Evolutionary conservation across 2,888 invertebrate species (phyloP).

Genomic region (Tenodera sinensis): DNA sequence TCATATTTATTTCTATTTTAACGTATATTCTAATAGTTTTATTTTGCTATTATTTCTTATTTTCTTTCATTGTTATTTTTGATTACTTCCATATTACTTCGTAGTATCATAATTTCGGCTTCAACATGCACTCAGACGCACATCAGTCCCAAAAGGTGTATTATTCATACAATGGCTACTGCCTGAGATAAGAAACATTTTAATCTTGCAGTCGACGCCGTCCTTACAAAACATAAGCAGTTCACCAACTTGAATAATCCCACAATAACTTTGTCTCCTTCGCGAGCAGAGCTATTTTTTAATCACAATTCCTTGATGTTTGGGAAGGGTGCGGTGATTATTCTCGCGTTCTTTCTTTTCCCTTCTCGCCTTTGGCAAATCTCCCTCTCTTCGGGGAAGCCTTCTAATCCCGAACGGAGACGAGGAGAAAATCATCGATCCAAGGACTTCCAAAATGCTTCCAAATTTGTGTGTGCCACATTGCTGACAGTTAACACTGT

Average conservation of each 20-base stretch:
- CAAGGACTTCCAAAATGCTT: background rate
- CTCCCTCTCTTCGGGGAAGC: background rate
- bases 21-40: too few species aligned
- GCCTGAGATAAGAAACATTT: background rate
- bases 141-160: background rate
- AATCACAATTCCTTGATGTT: background rate
- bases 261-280: background rate
- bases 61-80: too few species aligned
- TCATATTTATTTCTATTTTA: too few species aligned
- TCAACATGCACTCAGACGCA: background rate
- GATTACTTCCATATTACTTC: too few species aligned
- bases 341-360: background rate
- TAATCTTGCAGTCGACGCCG: background rate
- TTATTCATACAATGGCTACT: background rate
- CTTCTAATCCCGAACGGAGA: background rate
- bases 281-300: background rate
- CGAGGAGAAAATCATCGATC: background rate
- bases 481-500: background rate
- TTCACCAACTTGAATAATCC: background rate
- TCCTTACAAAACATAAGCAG: background rate
- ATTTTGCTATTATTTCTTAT: too few species aligned
- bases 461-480: background rate
- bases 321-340: background rate
- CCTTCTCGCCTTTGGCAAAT: background rate
- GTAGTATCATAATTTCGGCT: too few species aligned